Base-by-base conservation (phyloP, 2,113 vertebrate genomes). In the Acinonyx jubatus region DNA sequence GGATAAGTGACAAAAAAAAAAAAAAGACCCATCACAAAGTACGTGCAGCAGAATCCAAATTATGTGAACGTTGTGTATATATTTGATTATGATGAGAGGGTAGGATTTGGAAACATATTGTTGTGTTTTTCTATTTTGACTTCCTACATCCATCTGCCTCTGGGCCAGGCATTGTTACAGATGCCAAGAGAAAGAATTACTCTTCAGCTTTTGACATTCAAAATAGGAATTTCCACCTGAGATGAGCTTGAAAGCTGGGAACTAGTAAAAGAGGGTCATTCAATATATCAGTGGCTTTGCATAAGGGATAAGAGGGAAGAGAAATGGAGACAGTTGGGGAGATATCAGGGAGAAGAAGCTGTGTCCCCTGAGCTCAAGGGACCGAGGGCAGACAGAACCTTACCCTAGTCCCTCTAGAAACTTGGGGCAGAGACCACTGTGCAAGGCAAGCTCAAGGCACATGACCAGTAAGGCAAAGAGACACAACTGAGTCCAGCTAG, bases 111-210 rank as follows among this genome's bases (percentile, higher is more conserved):
- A 96, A 98, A 96, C 84, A 95, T 91, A 94, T 45, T 71, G 29
- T 93, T 97, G 79, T 95, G 73, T 93, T 96, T 97, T 96, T 63
- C 71, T 93, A 14, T 87, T 94, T 97, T 97, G 52, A 48, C 82
- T 96, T 86, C 92, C 79, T 84, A 94, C 68, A 91, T 78, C 93
- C 66, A 93, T 96, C 95, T 97, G 94, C 73, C 93, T 89, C n/a
- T 3, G 61, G 55, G 61, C 21, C 12, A 95, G 68, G 73, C 89
- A 86, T 96, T 68, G 74, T 61, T 89, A 65, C 15, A 94, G 76
- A 94, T 84, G 89, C 94, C 88, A 96, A 91, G 33, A 91, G 76
- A 79, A 96, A 96, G 33, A 90, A 68, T 74, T 73, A 33, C 73
- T 94, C 41, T 79, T 96, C 92, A 80, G 18, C 63, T 93, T 94